Percentiles rank a stretch among this genome's conserved stretches.
These are phyloP conservation scores for Drosophila ambigua DNA, from an alignment of 1,140 invertebrate genomes.

Conservation along the genomic window DNA sequence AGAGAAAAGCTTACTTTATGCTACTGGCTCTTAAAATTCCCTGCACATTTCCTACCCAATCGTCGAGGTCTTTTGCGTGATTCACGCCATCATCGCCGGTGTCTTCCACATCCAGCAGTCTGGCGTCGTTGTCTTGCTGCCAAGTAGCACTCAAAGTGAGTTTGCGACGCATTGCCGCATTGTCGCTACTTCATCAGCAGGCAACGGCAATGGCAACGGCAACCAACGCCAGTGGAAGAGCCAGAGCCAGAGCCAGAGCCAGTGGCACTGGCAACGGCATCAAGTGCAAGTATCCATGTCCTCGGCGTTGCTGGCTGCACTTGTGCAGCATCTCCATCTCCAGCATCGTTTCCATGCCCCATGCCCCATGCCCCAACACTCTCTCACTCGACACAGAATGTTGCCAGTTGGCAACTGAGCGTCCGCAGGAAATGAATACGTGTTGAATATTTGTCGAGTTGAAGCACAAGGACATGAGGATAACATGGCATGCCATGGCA, in stretches of 20 bases:
- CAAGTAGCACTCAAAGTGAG: conserved; percentile 79
- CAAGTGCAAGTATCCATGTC: conserved; percentile 80
- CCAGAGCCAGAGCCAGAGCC: not conserved
- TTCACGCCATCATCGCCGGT: conserved; percentile 48
- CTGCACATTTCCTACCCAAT: not conserved
- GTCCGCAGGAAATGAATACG: conserved; percentile 81
- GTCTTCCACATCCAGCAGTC: conserved; percentile 24
- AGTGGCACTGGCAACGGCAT: conserved; percentile 40
- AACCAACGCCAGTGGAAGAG: not conserved
- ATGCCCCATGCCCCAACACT: not conserved
- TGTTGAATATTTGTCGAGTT: conserved; percentile 81
- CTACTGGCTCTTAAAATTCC: conserved; percentile 22
- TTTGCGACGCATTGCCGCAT: conserved; percentile 81
- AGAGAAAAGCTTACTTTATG: conserved; percentile 32
- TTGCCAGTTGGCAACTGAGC: conserved; percentile 78
- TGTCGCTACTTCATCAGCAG: conserved; percentile 80
- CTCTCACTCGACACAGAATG: conserved; percentile 46
- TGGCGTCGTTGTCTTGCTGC: conserved; percentile 60
- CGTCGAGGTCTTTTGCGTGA: conserved; percentile 22
- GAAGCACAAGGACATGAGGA: conserved; percentile 73
- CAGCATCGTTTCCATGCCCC: conserved; percentile 13
- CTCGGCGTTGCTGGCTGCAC: conserved; percentile 52
- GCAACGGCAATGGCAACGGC: conserved; percentile 33
- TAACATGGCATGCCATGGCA: conserved; percentile 35
- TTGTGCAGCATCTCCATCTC: conserved; percentile 59